Percentiles rank a stretch among this genome's conserved stretches.
Conservation (phyloP, 2,888 invertebrate genomes). For the Lasioglossum malachurum region DNA sequence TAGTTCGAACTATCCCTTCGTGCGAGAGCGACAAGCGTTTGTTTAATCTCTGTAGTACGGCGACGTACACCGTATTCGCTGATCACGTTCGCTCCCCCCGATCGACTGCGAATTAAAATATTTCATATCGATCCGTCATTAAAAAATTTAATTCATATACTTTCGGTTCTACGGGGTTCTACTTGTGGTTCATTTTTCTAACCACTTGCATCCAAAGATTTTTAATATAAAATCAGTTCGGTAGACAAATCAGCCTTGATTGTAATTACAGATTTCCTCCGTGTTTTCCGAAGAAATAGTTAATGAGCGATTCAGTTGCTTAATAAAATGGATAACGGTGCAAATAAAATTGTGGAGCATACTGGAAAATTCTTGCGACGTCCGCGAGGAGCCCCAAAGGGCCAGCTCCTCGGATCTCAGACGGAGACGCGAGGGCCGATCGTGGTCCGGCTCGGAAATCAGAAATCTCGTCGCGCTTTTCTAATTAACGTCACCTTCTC, state of each 20-base stretch:
- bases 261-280: too few relatives aligned
- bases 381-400: constrained; percentile 9
- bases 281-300: neutral
- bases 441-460: constrained; percentile 60
- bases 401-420: constrained; percentile 34
- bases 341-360: neutral
- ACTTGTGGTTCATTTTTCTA: neutral
- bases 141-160: neutral
- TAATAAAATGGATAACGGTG: neutral
- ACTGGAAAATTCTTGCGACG: neutral
- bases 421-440: constrained; percentile 31
- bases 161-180: neutral
- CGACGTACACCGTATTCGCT: constrained; percentile 20
- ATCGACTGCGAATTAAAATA: neutral
- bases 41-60: constrained; percentile 53
- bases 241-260: neutral
- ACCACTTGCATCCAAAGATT: neutral
- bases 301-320: neutral
- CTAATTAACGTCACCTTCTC: constrained; percentile 81
- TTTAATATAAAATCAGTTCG: too few relatives aligned
- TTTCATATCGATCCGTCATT: neutral
- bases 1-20: constrained; percentile 72
- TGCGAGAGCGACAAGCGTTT: constrained; percentile 62
- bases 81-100: neutral
- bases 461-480: constrained; percentile 76